Conservation (phyloP, 2,888 invertebrate genomes). For the Tenthredo distinguenda region DNA sequence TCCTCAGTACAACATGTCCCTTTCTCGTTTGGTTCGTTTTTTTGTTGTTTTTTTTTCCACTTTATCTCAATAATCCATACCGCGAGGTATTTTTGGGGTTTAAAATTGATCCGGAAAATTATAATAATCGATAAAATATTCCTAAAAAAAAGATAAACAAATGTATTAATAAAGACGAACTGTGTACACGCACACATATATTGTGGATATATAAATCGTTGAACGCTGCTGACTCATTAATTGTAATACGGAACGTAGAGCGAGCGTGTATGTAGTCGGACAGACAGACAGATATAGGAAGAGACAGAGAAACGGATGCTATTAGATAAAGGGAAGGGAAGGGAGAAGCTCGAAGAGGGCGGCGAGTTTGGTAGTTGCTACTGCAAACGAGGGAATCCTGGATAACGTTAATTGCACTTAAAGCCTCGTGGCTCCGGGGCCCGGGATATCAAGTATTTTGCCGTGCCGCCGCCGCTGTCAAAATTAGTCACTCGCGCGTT, state of each 20-base stretch:
- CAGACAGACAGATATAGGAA: not conserved
- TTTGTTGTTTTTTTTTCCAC: not conserved
- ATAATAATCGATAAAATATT: not conserved
- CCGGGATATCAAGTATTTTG: slow-evolving; percentile 51
- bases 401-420: slow-evolving; percentile 53
- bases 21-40: not conserved
- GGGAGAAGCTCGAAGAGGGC: slow-evolving; percentile 27
- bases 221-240: slow-evolving; percentile 34
- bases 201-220: not conserved
- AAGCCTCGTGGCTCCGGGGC: slow-evolving; percentile 48
- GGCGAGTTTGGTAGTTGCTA: slow-evolving; percentile 48
- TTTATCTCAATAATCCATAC: slow-evolving; percentile 1
- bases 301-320: slow-evolving; percentile 51
- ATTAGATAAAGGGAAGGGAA: slow-evolving; percentile 46
- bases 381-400: slow-evolving; percentile 51
- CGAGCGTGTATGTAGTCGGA: not conserved
- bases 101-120: not conserved
- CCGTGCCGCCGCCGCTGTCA: slow-evolving; percentile 40
- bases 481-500: slow-evolving; percentile 43
- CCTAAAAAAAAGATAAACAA: not conserved
- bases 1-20: slow-evolving; percentile 1
- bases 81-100: not conserved
- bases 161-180: not conserved
- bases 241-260: not conserved
- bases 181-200: not conserved